Base-by-base conservation (phyloP, 2,888 invertebrate species). In the Oligia latruncula region DNA sequence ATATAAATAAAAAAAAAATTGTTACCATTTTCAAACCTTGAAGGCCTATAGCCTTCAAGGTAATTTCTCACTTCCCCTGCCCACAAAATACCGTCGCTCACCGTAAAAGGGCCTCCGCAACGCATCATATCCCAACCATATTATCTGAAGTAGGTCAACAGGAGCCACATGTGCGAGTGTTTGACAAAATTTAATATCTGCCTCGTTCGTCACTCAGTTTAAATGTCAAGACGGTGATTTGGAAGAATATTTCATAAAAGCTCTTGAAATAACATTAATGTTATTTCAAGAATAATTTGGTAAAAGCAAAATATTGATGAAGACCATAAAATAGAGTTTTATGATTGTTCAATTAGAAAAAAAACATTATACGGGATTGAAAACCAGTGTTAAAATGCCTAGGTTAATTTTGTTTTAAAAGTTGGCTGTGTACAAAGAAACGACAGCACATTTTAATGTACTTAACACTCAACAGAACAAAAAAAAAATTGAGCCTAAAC, bases 131-230 rank as follows among this genome's bases (percentile, higher is more conserved):
- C 23, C n/a, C 52, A 67, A 74, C 40, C 66, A 64, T 62, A 82
- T 77, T 64, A 74, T 71, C 55, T 66, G 52, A 85, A 87, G 74
- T 87, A 85, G 86, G 86, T 83, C 88, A 78, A 64, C 80, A 23
- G 70, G 52, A 77, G 78, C 55, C 80, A 81, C 83, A 88, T 73
- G 83, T 76, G 86, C 40, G 73, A 13, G 67, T 74, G 68, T 87
- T 85, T 80, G 84, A 84, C 74, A 65, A 88, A 79, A 87, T 88
- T 78, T 86, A 87, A 88, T 87, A 87, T 87, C 84, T 46, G 40
- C 70, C 62, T 73, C 77, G 66, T 68, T 76, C 76, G 77, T 70
- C 81, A 81, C 73, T 46, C 71, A 60, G 74, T 84, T 76, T 76
- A 88, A 87, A 87, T 81, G 81, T 81, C 86, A 87, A 71, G 64